Evolutionary conservation across 2,113 vertebrate genomes (phyloP).

Genomic region (Menura novaehollandiae): DNA sequence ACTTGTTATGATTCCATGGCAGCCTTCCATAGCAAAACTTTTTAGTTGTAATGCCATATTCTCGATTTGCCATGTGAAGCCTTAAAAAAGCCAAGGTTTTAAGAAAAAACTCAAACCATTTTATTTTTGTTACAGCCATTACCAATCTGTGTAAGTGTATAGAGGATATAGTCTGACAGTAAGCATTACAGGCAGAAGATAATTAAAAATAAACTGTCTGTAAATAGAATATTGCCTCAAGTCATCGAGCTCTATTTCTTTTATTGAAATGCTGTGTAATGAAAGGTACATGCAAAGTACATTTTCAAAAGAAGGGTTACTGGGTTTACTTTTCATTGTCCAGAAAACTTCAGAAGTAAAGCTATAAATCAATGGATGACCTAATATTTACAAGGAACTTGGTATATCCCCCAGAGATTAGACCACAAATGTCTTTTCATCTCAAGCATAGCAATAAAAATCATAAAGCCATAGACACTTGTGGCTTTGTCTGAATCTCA

Average conservation of each 20-base stretch:
- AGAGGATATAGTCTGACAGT: not conserved
- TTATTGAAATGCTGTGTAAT: not conserved
- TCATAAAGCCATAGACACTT: not conserved
- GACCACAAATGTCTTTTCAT: not conserved
- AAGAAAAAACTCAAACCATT: not conserved
- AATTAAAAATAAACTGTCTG: slow-evolving; percentile 34
- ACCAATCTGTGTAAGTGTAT: not conserved
- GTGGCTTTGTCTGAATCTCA: not conserved
- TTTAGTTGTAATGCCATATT: not conserved
- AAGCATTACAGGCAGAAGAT: not conserved
- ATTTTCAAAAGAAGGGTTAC: not conserved
- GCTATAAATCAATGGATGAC: not conserved
- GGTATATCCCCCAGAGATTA: not conserved
- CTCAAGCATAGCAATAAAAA: not conserved
- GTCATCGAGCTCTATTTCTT: not conserved
- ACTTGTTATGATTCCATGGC: not conserved
- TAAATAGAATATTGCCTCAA: slow-evolving; percentile 18
- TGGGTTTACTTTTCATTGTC: not conserved
- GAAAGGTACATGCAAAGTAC: slow-evolving; percentile 5
- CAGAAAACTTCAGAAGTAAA: not conserved
- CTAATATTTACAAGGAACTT: not conserved
- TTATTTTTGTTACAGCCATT: not conserved
- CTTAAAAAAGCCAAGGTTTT: not conserved
- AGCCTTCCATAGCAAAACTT: slow-evolving; percentile 16
- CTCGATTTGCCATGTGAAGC: not conserved